phyloP scores from a whole-genome alignment of 2,888 invertebrate genomes.

The Acleris sparsana region DNA sequence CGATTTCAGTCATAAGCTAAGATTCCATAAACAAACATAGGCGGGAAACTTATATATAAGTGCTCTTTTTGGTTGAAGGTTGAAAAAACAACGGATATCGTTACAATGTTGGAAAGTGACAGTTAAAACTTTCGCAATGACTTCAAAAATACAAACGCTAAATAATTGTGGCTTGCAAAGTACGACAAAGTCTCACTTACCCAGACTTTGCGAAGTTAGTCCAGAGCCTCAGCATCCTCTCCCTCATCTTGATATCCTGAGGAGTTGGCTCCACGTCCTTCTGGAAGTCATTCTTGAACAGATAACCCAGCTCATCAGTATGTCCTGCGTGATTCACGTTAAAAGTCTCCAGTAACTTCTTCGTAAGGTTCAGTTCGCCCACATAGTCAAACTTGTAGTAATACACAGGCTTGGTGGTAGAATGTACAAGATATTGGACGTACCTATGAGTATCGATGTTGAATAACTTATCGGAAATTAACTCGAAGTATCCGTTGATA shows the following conservation, averaged over 20 bases:
- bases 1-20: no score
- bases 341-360: constrained; percentile 46
- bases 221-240: constrained; percentile 71
- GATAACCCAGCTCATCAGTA: constrained; percentile 68
- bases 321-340: constrained; percentile 61
- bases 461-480: constrained; percentile 61
- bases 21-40: no score
- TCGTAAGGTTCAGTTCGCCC: constrained; percentile 63
- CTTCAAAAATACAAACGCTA: no score
- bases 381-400: constrained; percentile 74
- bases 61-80: no score
- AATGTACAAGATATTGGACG: constrained; percentile 63
- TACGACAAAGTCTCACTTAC: constrained; percentile 53
- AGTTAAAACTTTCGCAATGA: no score
- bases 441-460: constrained; percentile 66
- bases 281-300: constrained; percentile 66
- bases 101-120: no score
- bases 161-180: no score
- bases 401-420: constrained; percentile 66
- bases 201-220: constrained; percentile 78
- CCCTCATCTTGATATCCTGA: constrained; percentile 69
- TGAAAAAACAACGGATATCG: no score
- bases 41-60: no score
- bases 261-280: constrained; percentile 61
- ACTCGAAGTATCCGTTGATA: constrained; percentile 57